Conservation (phyloP, 2,797 vertebrate species). For the Nyctibius grandis region DNA sequence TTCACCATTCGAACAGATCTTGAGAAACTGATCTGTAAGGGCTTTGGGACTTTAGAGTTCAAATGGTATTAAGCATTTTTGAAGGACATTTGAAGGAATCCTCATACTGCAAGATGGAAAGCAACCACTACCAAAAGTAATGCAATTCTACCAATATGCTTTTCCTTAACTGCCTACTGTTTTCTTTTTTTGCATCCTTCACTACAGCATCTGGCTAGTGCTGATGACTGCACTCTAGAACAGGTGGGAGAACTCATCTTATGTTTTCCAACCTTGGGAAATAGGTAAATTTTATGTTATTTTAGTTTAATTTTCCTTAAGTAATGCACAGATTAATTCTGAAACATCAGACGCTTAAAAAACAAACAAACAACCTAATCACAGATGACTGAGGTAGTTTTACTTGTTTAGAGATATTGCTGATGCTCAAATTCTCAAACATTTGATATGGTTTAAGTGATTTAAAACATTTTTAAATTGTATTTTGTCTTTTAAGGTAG, state of each 20-base stretch:
- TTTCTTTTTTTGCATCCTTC: not conserved
- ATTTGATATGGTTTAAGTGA: not conserved
- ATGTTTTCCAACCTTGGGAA: not conserved
- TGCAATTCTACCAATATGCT: not conserved
- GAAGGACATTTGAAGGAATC: not conserved
- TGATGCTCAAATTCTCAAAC: not conserved
- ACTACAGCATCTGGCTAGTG: not conserved
- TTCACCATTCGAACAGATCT: not conserved
- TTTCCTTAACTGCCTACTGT: not conserved
- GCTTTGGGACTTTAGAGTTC: not conserved
- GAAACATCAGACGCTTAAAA: not conserved
- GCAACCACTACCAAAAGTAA: not conserved
- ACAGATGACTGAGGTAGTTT: not conserved
- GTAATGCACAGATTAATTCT: not conserved
- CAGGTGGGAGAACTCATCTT: not conserved
- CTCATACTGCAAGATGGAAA: not conserved
- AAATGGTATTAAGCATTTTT: not conserved
- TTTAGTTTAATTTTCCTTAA: not conserved
- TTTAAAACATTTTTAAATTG: not conserved
- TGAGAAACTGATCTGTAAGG: not conserved
- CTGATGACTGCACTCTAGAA: not conserved
- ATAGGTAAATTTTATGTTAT: not conserved
- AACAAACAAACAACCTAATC: not conserved
- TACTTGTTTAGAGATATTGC: not conserved
- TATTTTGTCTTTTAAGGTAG: not conserved